These are phyloP conservation scores for Andrena praecox DNA, from an alignment of 2,888 invertebrate species.

Conservation along the genomic window DNA sequence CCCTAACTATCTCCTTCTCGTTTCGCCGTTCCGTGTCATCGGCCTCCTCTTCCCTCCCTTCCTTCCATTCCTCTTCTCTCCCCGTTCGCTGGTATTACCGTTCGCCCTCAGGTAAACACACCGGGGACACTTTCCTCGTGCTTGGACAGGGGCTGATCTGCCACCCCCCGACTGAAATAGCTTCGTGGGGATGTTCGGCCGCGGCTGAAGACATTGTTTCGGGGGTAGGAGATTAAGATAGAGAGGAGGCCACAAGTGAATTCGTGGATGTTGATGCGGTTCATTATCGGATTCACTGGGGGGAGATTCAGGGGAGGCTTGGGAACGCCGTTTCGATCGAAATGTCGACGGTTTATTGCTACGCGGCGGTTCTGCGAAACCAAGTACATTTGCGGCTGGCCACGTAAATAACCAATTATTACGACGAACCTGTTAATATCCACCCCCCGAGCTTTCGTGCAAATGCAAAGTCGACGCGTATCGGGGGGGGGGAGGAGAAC, in stretches of 20 bases:
- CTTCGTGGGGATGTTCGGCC: conserved; percentile 1
- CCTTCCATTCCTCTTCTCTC: neutral
- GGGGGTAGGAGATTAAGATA: neutral
- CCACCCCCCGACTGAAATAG: neutral
- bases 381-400: neutral
- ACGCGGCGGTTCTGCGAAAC: no score
- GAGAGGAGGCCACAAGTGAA: conserved; percentile 6
- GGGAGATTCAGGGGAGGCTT: no score
- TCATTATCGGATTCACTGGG: neutral
- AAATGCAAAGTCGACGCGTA: neutral
- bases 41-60: neutral
- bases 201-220: conserved; percentile 13
- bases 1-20: neutral
- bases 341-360: neutral
- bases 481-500: neutral
- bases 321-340: no score
- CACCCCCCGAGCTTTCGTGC: neutral
- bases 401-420: neutral
- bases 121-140: neutral
- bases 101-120: conserved; percentile 36
- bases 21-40: conserved; percentile 21
- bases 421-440: neutral
- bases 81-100: neutral
- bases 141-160: neutral
- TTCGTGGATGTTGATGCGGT: neutral